Evolutionary conservation across 2,797 vertebrate genomes (phyloP), one percentile per base, ranked within the genome.

Genomic region (Kryptopterus vitreolus): DNA sequence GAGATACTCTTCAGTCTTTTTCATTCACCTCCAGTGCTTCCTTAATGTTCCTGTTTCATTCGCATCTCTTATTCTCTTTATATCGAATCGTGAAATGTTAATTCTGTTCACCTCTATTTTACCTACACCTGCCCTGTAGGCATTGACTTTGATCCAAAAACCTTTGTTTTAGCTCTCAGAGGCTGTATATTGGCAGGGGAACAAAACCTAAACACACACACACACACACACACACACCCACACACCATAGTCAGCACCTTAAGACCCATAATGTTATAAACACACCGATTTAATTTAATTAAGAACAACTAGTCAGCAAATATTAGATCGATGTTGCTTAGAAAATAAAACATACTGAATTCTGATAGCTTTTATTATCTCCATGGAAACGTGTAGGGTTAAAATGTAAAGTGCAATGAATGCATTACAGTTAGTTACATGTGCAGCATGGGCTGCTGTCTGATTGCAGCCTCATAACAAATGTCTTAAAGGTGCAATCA

Each of bases 31-130:
- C 10, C 9, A 1, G 22, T 1, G 15, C 26, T 13, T 18, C 50
- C 26, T 68, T 35, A 29, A 58, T 3, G 5, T 52, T 46, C 35
- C 11, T 74, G 35, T 29, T 50, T 50, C 24, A 31, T 20, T 69
- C 7, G 33, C 48, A 46, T 69, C 55, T 38, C 43, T 61, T 48
- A 61, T 68, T 70, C 73, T 76, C 29, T 69, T 76, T 70, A 75
- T 58, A 43, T 33, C 55, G 12, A 4, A 35, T 50, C 46, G 52
- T 53, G 43, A 69, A 61, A 61, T 76, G 63, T n/a, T 76, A 38
- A 69, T 70, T 65, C 31, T 53, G 55, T 61, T 81, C 73, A 38
- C 65, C 63, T 62, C 63, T 35, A 55, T 65, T 69, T 76, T 59
- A 69, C 53, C 43, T 59, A 55, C 20, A 26, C 18, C 26, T 59